Conservation (phyloP, 2,888 invertebrate genomes). For the Eilema depressum region DNA sequence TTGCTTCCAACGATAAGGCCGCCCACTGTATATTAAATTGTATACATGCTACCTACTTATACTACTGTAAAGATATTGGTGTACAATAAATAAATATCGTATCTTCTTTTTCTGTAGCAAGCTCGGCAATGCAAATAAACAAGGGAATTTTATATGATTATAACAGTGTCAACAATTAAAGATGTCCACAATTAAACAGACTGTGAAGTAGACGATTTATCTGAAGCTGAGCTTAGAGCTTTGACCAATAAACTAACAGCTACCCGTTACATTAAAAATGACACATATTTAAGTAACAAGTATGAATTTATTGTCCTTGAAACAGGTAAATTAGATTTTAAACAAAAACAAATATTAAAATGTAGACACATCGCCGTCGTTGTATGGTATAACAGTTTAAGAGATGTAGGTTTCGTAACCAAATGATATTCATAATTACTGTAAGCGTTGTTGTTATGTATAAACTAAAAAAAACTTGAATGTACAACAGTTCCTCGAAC, state of each 20-base stretch:
- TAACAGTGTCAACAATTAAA: background rate
- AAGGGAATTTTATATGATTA: background rate
- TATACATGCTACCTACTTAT: too few species aligned
- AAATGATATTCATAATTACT: constrained; percentile 66
- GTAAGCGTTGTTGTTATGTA: constrained; percentile 79
- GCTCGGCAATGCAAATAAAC: background rate
- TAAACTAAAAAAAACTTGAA: constrained; percentile 62
- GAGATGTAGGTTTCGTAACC: constrained; percentile 64
- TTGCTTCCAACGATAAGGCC: too few species aligned
- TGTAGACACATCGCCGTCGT: constrained; percentile 61
- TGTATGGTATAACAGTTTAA: constrained; percentile 60
- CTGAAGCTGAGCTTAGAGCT: constrained; percentile 62
- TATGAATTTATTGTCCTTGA: constrained; percentile 63
- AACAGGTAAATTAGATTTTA: constrained; percentile 71
- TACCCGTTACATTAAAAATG: constrained; percentile 50
- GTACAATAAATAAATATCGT: too few species aligned
- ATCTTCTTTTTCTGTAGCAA: background rate
- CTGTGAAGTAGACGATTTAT: constrained; percentile 25
- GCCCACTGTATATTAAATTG: too few species aligned
- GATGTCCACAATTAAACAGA: constrained; percentile 4
- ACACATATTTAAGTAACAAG: constrained; percentile 43
- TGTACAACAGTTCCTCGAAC: constrained; percentile 78
- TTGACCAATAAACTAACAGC: constrained; percentile 60
- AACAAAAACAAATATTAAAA: constrained; percentile 56
- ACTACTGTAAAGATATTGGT: too few species aligned